Base-by-base conservation (phyloP, 1,140 invertebrate genomes). In the Atta texana region DNA sequence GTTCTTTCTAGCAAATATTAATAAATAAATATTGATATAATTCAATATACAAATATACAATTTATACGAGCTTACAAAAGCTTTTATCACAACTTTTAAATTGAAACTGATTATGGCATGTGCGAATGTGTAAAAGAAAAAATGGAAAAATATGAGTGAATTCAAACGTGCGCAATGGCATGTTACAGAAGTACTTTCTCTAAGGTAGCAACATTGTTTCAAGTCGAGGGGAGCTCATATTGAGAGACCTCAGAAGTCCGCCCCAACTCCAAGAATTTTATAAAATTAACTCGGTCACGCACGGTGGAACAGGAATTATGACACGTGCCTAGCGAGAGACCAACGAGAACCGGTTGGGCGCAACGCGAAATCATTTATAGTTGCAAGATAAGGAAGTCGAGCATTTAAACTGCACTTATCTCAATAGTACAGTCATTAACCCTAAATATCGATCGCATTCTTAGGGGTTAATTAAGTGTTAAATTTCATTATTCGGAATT, bases 201-300 rank as follows among this genome's bases (percentile, higher is more conserved):
- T 51, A 21, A 34, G 34, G 7, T 39, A 21, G 68, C 18, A 61
- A 84, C 57, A 84, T 84, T 84, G 80, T 84, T 75, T 84, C 55
- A 74, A 74, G 44, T 24, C 53, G 49, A 44, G 24, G 16, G 16
- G 24, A 24, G 5, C 18, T 57, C 39, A 74, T 61, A 44, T 74
- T 21, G 53, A 21, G 18, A 14, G 39, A 72, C n/a, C 14, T 14
- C 44, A 34, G 55, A 44, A 21, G n/a, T 44, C 18, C 68, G 66
- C 44, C 63, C 44, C 63, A 44, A 18, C 53, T n/a, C 28, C 55
- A 68, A 77, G 80, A 82, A 77, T 71, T 88, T 88, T 61, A 71
- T 81, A 64, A 88, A 88, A 91, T 88, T 86, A 88, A 72, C 75
- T 51, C 64, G 55, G 89, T 86, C 59, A 91, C 55, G 89, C 89